Evolutionary conservation across 2,888 invertebrate species (phyloP).

Genomic region (Drosophila paracracens): DNA sequence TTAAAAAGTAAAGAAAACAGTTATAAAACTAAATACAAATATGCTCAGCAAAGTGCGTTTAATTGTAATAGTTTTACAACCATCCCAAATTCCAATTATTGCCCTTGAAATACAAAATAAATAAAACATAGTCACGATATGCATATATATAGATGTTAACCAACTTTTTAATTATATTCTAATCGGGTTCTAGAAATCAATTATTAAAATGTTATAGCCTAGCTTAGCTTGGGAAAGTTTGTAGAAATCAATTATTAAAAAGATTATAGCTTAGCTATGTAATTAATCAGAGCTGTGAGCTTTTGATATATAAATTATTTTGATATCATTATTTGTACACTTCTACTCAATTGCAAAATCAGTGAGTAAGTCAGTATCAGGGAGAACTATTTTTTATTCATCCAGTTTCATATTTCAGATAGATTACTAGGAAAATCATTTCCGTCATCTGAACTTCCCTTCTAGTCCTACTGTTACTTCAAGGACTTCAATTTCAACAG

Average conservation of each 20-base stretch:
- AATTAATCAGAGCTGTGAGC: neutral
- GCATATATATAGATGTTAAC: neutral
- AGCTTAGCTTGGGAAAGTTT: neutral
- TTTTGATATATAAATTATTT: neutral
- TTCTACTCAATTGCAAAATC: neutral
- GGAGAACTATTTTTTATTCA: neutral
- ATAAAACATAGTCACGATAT: neutral
- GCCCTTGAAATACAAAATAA: neutral
- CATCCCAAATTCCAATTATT: neutral
- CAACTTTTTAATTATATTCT: neutral
- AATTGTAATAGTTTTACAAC: neutral
- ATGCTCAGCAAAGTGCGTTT: conserved; percentile 17
- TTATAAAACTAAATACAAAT: conserved; percentile 47
- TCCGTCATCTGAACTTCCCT: neutral
- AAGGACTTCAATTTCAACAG: neutral
- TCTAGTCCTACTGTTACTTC: neutral
- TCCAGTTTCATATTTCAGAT: neutral
- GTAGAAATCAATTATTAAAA: neutral
- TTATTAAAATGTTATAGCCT: neutral
- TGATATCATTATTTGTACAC: neutral
- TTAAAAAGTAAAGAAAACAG: conserved; percentile 55
- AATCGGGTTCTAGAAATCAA: neutral
- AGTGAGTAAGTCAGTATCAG: neutral
- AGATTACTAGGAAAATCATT: neutral
- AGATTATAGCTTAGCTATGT: neutral